Evolutionary conservation across 2,113 vertebrate species (phyloP).

Genomic region (Numida meleagris): DNA sequence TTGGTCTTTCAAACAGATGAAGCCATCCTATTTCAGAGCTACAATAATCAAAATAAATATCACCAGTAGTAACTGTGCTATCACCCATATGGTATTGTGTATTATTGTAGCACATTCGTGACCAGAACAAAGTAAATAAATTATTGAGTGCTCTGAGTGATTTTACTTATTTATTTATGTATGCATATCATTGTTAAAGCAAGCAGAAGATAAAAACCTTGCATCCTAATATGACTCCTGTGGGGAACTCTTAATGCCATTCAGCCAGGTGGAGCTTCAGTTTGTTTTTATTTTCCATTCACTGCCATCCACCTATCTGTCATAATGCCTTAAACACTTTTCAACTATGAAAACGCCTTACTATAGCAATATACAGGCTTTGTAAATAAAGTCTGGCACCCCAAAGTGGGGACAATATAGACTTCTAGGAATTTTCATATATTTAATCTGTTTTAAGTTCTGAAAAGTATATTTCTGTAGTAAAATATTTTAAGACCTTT

Average conservation of each 20-base stretch:
- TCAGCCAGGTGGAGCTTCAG: conserved; percentile 13
- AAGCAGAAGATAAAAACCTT: conserved; percentile 22
- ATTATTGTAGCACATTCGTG: conserved; percentile 8
- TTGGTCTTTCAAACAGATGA: not conserved
- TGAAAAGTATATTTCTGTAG: conserved; percentile 36
- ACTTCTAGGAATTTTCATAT: conserved; percentile 45
- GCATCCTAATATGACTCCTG: conserved; percentile 6
- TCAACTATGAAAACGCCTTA: conserved; percentile 22
- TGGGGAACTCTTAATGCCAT: conserved; percentile 8
- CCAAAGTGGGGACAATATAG: conserved; percentile 1
- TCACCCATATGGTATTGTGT: not conserved
- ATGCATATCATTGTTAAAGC: conserved; percentile 28
- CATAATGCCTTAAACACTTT: conserved; percentile 1
- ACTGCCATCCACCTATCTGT: not conserved
- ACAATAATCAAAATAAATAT: too few species aligned
- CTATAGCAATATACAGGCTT: conserved; percentile 26
- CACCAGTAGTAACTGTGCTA: not conserved
- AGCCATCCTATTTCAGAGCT: not conserved
- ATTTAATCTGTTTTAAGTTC: conserved; percentile 54
- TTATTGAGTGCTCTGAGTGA: conserved; percentile 36
- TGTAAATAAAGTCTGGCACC: conserved; percentile 24
- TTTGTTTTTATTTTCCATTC: not conserved
- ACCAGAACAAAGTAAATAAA: conserved; percentile 40
- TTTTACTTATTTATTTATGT: conserved; percentile 32
- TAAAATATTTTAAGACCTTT: conserved; percentile 58